A percentile compares a stretch with the other conserved stretches of the same genome.
Conservation (phyloP, 2,888 invertebrate genomes). For the Heliconius sara region DNA sequence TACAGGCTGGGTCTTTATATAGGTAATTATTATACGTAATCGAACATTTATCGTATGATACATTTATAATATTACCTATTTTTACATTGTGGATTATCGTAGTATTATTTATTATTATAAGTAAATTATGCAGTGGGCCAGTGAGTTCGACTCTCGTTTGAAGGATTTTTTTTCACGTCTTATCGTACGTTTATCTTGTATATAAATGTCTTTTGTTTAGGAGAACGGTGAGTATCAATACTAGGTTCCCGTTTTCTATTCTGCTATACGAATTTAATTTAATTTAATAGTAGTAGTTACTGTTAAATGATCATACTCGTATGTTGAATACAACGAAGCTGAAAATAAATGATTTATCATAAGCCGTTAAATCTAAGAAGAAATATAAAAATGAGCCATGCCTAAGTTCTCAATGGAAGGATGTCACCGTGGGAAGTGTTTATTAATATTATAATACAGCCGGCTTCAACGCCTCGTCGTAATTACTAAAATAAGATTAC, state of each 20-base stretch:
- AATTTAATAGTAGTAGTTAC: too few species aligned
- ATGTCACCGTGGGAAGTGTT: neutral
- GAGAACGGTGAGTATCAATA: too few species aligned
- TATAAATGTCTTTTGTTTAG: too few species aligned
- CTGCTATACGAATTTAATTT: neutral
- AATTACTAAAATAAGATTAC: constrained; percentile 24
- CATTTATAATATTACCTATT: neutral
- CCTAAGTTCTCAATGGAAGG: neutral
- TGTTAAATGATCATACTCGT: neutral
- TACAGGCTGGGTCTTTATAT: neutral
- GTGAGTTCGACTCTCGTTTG: neutral
- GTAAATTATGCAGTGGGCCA: neutral
- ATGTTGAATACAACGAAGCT: neutral
- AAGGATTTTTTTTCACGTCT: neutral
- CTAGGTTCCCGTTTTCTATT: too few species aligned
- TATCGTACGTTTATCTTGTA: too few species aligned
- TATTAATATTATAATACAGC: constrained; percentile 15
- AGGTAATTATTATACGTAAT: neutral
- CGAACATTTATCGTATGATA: neutral
- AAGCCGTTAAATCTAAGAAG: neutral
- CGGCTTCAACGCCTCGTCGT: constrained; percentile 12
- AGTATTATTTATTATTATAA: too few species aligned
- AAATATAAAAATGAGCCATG: neutral
- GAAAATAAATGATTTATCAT: neutral
- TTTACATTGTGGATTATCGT: neutral